A percentile compares a stretch with the other conserved stretches of the same genome.
These are phyloP conservation scores for Sebastes itinus DNA, from an alignment of 2,797 vertebrate species.

Conservation along the genomic window DNA sequence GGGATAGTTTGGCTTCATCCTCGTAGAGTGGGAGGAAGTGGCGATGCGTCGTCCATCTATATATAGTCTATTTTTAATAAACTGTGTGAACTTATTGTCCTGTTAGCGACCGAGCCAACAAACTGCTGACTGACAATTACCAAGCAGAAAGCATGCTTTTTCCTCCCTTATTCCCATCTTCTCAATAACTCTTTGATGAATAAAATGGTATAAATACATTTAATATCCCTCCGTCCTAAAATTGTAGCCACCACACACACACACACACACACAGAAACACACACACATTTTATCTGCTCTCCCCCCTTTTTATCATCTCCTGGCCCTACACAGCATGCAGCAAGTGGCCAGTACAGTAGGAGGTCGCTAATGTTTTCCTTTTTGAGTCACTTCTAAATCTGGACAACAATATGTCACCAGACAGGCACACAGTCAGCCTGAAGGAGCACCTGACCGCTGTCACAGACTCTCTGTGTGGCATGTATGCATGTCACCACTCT, in stretches of 20 bases:
- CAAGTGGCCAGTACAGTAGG: constrained; percentile 59
- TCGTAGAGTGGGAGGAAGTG: too few species aligned
- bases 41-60: rapidly evolving
- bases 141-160: background rate
- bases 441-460: constrained; percentile 61
- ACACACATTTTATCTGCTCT: constrained; percentile 28
- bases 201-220: background rate
- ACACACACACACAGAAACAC: background rate
- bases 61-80: background rate
- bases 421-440: constrained; percentile 53
- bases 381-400: constrained; percentile 81
- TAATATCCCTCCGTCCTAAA: background rate
- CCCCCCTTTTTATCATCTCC: constrained; percentile 43
- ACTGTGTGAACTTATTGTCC: background rate
- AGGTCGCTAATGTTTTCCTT: constrained; percentile 74
- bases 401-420: constrained; percentile 75
- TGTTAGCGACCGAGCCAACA: background rate
- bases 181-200: background rate
- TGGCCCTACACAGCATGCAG: constrained; percentile 36
- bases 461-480: constrained; percentile 30
- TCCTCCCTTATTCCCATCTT: background rate
- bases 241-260: background rate
- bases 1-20: too few species aligned
- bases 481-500: constrained; percentile 12
- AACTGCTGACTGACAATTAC: background rate